A percentile compares a stretch with the other conserved stretches of the same genome.
These are phyloP conservation scores for Pogoniulus pusillus DNA, from an alignment of 2,797 vertebrate species.

Conservation along the genomic window DNA sequence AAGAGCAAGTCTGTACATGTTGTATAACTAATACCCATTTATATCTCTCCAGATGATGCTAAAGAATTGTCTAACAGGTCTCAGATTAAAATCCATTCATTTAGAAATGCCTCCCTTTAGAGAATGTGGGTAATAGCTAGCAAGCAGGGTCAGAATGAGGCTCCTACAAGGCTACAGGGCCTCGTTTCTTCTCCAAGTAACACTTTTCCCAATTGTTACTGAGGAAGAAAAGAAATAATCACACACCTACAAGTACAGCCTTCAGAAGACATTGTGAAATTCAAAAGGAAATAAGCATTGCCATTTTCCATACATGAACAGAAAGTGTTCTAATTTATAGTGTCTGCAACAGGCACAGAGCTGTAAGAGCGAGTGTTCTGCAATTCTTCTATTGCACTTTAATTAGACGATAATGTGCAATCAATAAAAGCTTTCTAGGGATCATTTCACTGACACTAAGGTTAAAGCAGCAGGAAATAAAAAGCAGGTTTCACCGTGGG, in stretches of 20 bases:
- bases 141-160: background rate
- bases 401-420: constrained; percentile 60
- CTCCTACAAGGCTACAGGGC: background rate
- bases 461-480: constrained; percentile 61
- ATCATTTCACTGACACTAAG: constrained; percentile 47
- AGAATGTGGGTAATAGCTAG: background rate
- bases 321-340: constrained; percentile 17
- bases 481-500: constrained; percentile 47
- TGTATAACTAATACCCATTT: background rate
- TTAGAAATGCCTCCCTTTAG: background rate
- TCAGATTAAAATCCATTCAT: background rate
- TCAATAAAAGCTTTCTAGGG: constrained; percentile 58
- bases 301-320: constrained; percentile 25
- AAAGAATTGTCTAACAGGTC: background rate
- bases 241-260: background rate
- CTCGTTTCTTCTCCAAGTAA: background rate
- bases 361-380: background rate
- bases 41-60: background rate
- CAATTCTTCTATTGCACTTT: constrained; percentile 34
- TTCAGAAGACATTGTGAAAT: constrained; percentile 9
- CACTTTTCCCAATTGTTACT: background rate
- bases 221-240: background rate
- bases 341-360: background rate
- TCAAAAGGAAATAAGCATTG: constrained; percentile 22
- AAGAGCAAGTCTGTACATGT: no score